These are phyloP conservation scores for Drepanosiphum platanoidis DNA, from an alignment of 2,888 invertebrate genomes.

Conservation along the genomic window DNA sequence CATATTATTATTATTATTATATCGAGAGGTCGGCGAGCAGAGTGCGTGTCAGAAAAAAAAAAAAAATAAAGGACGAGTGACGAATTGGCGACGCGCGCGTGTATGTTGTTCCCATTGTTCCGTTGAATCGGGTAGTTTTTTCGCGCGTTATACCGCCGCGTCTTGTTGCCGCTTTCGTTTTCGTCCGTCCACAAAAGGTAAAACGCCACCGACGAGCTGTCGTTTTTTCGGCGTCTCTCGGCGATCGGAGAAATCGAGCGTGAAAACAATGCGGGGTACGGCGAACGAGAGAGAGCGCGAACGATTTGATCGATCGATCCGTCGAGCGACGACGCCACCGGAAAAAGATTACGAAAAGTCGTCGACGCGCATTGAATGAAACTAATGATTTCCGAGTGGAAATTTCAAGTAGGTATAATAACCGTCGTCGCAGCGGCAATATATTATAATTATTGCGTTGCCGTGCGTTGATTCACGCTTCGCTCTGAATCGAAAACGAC, in stretches of 20 bases:
- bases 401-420: too few species aligned
- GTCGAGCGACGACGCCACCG: too few species aligned
- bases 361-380: too few species aligned
- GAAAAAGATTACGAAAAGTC: too few species aligned
- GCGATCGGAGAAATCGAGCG: constrained; percentile 5
- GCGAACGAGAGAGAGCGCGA: background rate
- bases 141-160: background rate
- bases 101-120: constrained; percentile 20
- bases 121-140: background rate
- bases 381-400: too few species aligned
- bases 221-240: background rate
- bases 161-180: background rate
- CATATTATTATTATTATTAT: background rate
- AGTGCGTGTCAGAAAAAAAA: constrained; percentile 37
- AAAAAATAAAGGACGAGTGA: too few species aligned
- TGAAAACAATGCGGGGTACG: background rate
- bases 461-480: too few species aligned
- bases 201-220: background rate
- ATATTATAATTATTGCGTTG: too few species aligned
- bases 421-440: too few species aligned
- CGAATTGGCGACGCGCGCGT: constrained; percentile 50
- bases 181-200: background rate
- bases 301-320: too few species aligned
- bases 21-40: background rate
- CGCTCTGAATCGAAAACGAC: too few species aligned